These are phyloP conservation scores for Pangasianodon gigas DNA, from an alignment of 2,113 vertebrate species.

Conservation along the genomic window DNA sequence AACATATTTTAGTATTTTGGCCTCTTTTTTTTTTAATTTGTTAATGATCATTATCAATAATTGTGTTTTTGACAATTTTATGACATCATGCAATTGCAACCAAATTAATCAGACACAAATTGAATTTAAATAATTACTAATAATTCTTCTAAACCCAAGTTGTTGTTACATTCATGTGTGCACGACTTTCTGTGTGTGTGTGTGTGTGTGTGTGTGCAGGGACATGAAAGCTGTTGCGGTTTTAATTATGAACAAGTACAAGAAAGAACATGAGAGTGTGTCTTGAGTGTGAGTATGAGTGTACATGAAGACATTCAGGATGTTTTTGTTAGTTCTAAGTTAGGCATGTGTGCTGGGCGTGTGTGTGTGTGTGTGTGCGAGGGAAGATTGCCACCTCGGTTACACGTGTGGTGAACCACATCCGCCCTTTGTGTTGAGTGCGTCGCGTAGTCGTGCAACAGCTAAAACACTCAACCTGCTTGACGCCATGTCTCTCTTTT, in stretches of 20 bases:
- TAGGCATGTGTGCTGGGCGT: constrained; percentile 2
- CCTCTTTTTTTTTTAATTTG: neutral
- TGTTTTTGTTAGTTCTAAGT: neutral
- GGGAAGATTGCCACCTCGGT: constrained; percentile 32
- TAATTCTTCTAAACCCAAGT: neutral
- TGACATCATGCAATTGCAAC: neutral
- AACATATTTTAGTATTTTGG: neutral
- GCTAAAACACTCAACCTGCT: constrained; percentile 21
- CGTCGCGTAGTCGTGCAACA: constrained; percentile 18
- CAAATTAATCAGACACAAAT: neutral
- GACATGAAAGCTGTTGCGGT: neutral
- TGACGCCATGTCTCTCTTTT: neutral
- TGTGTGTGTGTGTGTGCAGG: neutral
- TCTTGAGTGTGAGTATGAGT: constrained; percentile 37
- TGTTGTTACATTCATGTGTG: neutral
- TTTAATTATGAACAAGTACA: constrained; percentile 14
- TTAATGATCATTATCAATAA: neutral
- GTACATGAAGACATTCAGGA: neutral
- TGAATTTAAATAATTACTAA: too few species aligned
- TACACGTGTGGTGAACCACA: constrained; percentile 52
- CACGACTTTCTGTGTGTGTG: neutral
- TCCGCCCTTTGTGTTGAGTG: constrained; percentile 29
- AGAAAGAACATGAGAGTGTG: constrained; percentile 18
- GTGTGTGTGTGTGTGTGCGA: constrained; percentile 23
- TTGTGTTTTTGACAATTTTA: neutral